Percentiles rank a stretch among this genome's conserved stretches.
phyloP scores from a whole-genome alignment of 2,797 vertebrate species.

The Pseudochirops cupreus region DNA sequence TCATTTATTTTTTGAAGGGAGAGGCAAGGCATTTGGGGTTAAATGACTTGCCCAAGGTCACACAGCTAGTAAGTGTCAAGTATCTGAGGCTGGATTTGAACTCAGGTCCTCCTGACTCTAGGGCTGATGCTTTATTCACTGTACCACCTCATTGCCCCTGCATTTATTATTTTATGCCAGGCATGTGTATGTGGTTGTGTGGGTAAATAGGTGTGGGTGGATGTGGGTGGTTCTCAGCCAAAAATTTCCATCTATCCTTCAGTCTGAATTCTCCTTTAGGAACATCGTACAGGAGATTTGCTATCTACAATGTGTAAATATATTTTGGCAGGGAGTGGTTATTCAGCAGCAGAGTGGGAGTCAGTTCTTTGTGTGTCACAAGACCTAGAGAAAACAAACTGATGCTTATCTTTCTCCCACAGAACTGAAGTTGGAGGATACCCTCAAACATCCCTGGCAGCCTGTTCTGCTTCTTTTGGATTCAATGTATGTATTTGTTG shows the following conservation, averaged over 20 bases:
- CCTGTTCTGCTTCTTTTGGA: slow-evolving; percentile 77
- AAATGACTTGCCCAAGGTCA: too few species aligned
- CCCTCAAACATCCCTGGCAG: slow-evolving; percentile 76
- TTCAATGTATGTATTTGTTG: slow-evolving; percentile 65
- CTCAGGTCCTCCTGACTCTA: too few species aligned
- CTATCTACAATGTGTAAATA: slow-evolving; percentile 74
- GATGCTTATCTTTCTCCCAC: slow-evolving; percentile 74
- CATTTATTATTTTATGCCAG: slow-evolving; percentile 33
- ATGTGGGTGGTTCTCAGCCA: slow-evolving; percentile 59
- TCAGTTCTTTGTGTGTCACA: slow-evolving; percentile 78
- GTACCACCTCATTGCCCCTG: background rate
- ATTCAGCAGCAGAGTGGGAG: slow-evolving; percentile 75
- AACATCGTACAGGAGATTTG: slow-evolving; percentile 68
- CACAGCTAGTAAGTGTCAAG: too few species aligned
- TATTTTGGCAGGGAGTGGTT: slow-evolving; percentile 72
- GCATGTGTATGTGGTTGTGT: background rate
- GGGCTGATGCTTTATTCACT: too few species aligned
- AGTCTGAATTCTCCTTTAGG: slow-evolving; percentile 79
- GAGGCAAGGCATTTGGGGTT: too few species aligned
- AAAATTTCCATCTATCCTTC: slow-evolving; percentile 51
- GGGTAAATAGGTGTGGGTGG: background rate
- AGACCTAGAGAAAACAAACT: slow-evolving; percentile 81
- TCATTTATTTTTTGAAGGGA: too few species aligned
- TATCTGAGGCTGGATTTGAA: too few species aligned
- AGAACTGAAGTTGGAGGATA: slow-evolving; percentile 78